A percentile compares a stretch with the other conserved stretches of the same genome.
Conservation (phyloP, 2,888 invertebrate species). For the Quadroppia sp. region DNA sequence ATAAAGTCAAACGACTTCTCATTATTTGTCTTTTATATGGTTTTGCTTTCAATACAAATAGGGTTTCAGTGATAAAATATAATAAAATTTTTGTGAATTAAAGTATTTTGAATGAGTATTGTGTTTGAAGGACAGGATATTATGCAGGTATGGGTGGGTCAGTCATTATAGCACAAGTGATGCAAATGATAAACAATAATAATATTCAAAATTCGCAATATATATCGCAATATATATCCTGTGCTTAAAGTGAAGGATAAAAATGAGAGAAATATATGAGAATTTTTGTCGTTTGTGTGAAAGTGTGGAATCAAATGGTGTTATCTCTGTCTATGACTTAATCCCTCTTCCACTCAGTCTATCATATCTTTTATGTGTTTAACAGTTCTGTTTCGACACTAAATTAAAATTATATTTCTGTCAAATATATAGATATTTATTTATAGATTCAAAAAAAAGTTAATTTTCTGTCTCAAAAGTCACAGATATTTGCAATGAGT, state of each 20-base stretch:
- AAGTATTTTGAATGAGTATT: too few species aligned
- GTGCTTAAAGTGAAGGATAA: neutral
- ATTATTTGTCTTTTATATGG: too few species aligned
- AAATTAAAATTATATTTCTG: conserved; percentile 14
- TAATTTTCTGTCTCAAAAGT: conserved; percentile 15
- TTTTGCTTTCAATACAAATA: conserved; percentile 1
- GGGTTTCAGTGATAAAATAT: too few species aligned
- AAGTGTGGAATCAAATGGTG: neutral
- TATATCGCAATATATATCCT: conserved; percentile 11
- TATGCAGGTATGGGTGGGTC: neutral
- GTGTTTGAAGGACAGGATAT: conserved; percentile 3
- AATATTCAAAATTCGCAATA: neutral
- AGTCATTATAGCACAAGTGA: too few species aligned
- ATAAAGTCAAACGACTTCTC: too few species aligned
- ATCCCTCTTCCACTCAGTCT: too few species aligned
- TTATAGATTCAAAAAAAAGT: conserved; percentile 31
- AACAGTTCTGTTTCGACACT: neutral
- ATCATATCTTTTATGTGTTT: conserved; percentile 9
- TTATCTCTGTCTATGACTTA: too few species aligned
- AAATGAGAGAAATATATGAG: neutral
- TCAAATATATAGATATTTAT: conserved; percentile 6
- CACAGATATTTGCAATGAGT: conserved; percentile 3
- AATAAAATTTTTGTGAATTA: too few species aligned
- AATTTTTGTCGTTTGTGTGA: neutral
- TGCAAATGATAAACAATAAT: conserved; percentile 7